Evolutionary conservation across 1,140 invertebrate genomes (phyloP), one percentile per base, ranked within the genome.

Genomic region (Meloidogyne floridensis): DNA sequence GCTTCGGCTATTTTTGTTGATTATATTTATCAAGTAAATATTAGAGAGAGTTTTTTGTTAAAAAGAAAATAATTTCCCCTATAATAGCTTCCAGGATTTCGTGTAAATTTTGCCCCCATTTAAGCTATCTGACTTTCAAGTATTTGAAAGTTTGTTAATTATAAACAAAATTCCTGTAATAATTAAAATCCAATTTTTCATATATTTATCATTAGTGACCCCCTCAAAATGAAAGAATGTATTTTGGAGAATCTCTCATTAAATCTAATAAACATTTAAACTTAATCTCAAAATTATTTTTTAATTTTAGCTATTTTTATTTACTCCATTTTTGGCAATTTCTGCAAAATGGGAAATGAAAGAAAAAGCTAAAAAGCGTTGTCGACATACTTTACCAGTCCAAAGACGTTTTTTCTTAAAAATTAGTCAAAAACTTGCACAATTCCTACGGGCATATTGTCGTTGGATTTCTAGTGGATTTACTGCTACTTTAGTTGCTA

Each of bases 1-100:
- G 84, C 84, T 15, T 72, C 85, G 15, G 87, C 87, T 13, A 87
- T 87, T 32, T 75, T 86, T 47, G 70, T 87, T 73, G 87, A 87
- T 73, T 87, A 84, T 77, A 74, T 87, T 69, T 87, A 85, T 80
- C 87, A 74, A 18, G 72, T 72, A 72, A 47, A 13, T 47, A 10
- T 47, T 11, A 54, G 53, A 54, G 8, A 54, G 9, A 10, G 1
- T 10, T 54, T 47, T 6, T 47, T 4, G 47, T 32, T 32, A 32
- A 32, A 47, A 47, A 47, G 47, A 47, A 47, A 47, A 47, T 6
- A 6, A 47, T 47, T 47, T 47, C 7, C 7, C 32, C 32, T 32
- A 32, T 32, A 32, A 32, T 32, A 32, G 32, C 32, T 32, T 32
- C 32, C 32, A 32, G 32, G 32, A 32, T 32, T 32, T 32, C 32